Evolutionary conservation across 2,888 invertebrate genomes (phyloP), one percentile per base, ranked within the genome.

Genomic region (Gastrophysa polygoni): DNA sequence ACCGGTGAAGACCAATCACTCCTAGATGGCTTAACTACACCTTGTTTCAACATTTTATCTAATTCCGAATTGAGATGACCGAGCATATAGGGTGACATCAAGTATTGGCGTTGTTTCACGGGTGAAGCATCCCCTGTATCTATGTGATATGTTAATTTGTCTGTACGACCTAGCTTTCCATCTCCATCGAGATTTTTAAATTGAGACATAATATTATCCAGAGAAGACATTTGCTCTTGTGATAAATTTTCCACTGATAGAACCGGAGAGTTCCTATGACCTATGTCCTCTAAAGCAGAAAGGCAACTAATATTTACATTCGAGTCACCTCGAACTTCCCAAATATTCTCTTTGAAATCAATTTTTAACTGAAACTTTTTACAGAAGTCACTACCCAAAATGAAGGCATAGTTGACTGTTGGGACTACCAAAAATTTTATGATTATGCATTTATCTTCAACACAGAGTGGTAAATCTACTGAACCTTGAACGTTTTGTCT

Each of bases 31-130:
- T 63, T 52, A 2, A 63, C 59, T 10, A 63, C 55, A n/a, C 29
- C 44, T 47, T 51, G 18, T 2, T 38, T 32, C 3, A 63, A 34
- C 63, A 55, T 56, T 29, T 55, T 47, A 18, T 62, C 55, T 18
- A 58, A 18, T 5, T 62, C 62, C 11, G 11, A 14, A 21, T 48
- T 54, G 5, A 63, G 43, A 55, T 59, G 46, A 28, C 46, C 48
- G 10, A 57, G 20, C 57, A 62, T 52, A 14, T 62, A 62, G 1
- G 62, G 62, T 5, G 62, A 62, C 32, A 62, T 18, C 10, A 52
- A 17, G 21, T 62, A 48, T 7, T 62, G 58, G 10, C 57, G 8
- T 28, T 49, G 38, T 21, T 48, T 57, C 21, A 54, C 21, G 7
- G 62, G 57, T 38, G 3, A 24, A 1, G 52, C 52, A 16, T 57